A percentile compares a stretch with the other conserved stretches of the same genome.
These are phyloP conservation scores for Euplagia quadripunctaria DNA, from an alignment of 2,888 invertebrate species.

Conservation along the genomic window DNA sequence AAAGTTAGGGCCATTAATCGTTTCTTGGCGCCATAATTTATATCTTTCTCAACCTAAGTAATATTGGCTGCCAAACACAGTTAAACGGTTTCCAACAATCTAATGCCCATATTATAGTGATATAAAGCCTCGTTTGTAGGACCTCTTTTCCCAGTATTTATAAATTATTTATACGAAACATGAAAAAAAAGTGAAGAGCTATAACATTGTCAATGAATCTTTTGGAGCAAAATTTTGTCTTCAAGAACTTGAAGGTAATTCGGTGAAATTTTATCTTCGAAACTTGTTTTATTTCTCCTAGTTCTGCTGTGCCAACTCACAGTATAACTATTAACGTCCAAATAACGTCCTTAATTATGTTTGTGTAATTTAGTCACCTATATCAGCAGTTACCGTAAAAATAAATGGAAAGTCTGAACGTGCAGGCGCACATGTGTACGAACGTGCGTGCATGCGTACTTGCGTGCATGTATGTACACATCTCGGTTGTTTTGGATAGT, in stretches of 20 bases:
- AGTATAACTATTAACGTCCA: too few species aligned
- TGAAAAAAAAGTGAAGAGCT: not conserved
- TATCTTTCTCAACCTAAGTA: not conserved
- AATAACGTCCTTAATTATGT: too few species aligned
- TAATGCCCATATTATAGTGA: not conserved
- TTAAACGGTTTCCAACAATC: constrained; percentile 1
- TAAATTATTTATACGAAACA: constrained; percentile 8
- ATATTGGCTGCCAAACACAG: constrained; percentile 6
- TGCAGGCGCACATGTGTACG: too few species aligned
- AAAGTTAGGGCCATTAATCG: not conserved
- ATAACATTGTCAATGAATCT: not conserved
- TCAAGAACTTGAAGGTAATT: too few species aligned
- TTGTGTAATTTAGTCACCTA: too few species aligned
- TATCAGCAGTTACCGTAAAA: too few species aligned
- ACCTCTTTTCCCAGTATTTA: constrained; percentile 1
- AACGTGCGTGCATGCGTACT: too few species aligned
- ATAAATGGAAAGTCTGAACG: too few species aligned
- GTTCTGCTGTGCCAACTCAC: too few species aligned
- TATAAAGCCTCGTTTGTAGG: not conserved
- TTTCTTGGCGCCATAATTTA: not conserved
- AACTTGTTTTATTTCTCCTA: too few species aligned
- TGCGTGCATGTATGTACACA: too few species aligned
- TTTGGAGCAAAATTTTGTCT: not conserved
- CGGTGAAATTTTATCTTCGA: not conserved
- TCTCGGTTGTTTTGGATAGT: too few species aligned